These are phyloP conservation scores for Lemur catta DNA, from an alignment of 2,797 vertebrate genomes.

Conservation along the genomic window DNA sequence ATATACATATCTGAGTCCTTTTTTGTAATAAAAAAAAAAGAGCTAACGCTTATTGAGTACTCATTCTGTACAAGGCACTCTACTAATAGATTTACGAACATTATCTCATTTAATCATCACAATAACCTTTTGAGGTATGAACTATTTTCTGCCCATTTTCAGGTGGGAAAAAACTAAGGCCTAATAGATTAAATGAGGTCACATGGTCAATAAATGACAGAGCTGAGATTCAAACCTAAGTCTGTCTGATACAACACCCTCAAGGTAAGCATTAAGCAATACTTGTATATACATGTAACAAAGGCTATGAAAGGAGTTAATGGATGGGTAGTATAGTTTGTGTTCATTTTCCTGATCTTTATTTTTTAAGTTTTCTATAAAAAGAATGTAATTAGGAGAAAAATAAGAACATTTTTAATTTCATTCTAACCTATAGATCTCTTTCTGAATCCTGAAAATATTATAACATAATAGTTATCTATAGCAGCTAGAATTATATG, in stretches of 20 bases:
- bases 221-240: neutral
- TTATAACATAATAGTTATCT: neutral
- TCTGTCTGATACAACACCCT: neutral
- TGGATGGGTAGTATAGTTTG: neutral
- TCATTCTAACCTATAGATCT: neutral
- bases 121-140: neutral
- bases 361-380: slow-evolving; percentile 25
- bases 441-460: slow-evolving; percentile 29
- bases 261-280: neutral
- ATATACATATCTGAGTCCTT: neutral
- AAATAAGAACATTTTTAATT: neutral
- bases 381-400: neutral
- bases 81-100: neutral
- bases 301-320: neutral
- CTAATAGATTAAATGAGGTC: neutral
- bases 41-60: neutral
- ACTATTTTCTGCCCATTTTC: neutral
- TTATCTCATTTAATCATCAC: neutral
- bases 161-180: neutral
- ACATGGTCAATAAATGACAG: neutral
- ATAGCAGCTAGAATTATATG: neutral
- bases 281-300: neutral
- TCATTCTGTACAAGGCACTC: neutral
- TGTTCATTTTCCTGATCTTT: neutral
- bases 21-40: neutral